These are phyloP conservation scores for Drosophila kambysellisi DNA, from an alignment of 2,888 invertebrate species.

Conservation along the genomic window DNA sequence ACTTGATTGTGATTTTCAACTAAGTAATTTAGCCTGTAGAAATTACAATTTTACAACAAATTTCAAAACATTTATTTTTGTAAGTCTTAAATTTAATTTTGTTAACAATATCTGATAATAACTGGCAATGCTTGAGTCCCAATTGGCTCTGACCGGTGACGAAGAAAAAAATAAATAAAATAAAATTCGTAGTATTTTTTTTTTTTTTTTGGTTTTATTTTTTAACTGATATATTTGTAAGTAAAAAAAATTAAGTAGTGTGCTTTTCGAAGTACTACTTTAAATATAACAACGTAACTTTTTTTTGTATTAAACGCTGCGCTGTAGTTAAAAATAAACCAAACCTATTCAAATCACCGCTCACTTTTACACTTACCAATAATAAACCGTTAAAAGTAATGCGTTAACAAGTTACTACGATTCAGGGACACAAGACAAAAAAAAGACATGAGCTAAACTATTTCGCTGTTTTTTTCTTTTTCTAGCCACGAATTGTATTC, in stretches of 20 bases:
- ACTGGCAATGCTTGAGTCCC: not conserved
- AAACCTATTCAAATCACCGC: slow-evolving; percentile 23
- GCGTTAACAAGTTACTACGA: slow-evolving; percentile 11
- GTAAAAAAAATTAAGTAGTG: slow-evolving; percentile 5
- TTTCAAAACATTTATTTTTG: slow-evolving; percentile 8
- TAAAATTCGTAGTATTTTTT: not conserved
- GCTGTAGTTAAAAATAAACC: slow-evolving; percentile 50
- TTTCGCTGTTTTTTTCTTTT: not conserved
- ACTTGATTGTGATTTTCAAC: slow-evolving; percentile 5
- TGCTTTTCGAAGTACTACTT: slow-evolving; percentile 14
- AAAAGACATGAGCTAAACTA: not conserved
- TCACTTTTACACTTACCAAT: slow-evolving; percentile 7
- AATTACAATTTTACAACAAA: not conserved
- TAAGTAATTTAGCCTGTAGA: slow-evolving; percentile 10
- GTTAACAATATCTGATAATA: not conserved
- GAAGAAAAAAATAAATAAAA: not conserved
- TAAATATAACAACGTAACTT: slow-evolving; percentile 3
- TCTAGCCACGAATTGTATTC: slow-evolving; percentile 11
- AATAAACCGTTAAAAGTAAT: slow-evolving; percentile 12
- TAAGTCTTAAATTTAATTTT: not conserved
- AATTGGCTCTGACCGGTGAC: not conserved
- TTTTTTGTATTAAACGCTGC: slow-evolving; percentile 45
- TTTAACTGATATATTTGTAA: slow-evolving; percentile 15
- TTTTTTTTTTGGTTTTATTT: not conserved
- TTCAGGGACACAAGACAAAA: slow-evolving; percentile 18